Conservation (phyloP, 1,140 invertebrate genomes). For the Bombus soroeensis region DNA sequence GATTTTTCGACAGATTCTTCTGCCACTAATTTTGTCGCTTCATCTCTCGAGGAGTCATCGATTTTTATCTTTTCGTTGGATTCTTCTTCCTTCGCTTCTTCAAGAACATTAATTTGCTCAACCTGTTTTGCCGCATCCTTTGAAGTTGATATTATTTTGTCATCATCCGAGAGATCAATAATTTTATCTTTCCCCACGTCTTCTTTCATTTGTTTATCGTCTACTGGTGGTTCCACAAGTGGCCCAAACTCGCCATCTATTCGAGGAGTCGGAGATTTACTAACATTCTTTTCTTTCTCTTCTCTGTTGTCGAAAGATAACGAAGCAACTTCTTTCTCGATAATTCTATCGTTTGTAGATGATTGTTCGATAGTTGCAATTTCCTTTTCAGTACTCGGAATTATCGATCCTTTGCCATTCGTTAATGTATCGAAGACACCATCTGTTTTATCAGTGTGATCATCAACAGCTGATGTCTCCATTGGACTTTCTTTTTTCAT, state of each 20-base stretch:
- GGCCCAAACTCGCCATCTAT: not conserved
- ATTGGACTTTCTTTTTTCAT: not conserved
- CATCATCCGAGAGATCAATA: not conserved
- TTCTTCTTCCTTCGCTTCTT: not conserved
- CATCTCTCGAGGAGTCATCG: not conserved
- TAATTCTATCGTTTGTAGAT: not conserved
- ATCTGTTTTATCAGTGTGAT: not conserved
- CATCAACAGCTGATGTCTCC: not conserved
- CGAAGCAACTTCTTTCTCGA: not conserved
- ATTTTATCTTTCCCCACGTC: not conserved
- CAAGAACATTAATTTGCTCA: not conserved
- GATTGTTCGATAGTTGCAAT: too few relatives aligned
- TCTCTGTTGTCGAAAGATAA: not conserved
- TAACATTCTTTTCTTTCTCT: not conserved
- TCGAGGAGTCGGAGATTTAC: not conserved
- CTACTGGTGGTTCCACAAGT: not conserved
- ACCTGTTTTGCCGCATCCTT: not conserved
- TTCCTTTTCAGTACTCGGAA: not conserved
- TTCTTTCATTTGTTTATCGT: not conserved
- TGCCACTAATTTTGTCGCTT: not conserved
- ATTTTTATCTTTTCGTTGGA: not conserved
- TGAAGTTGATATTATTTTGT: not conserved
- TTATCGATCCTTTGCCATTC: not conserved
- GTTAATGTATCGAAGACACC: not conserved
- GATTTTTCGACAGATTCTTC: constrained; percentile 6